A percentile compares a stretch with the other conserved stretches of the same genome.
phyloP scores from a whole-genome alignment of 2,797 vertebrate genomes.

The Parambassis ranga region DNA sequence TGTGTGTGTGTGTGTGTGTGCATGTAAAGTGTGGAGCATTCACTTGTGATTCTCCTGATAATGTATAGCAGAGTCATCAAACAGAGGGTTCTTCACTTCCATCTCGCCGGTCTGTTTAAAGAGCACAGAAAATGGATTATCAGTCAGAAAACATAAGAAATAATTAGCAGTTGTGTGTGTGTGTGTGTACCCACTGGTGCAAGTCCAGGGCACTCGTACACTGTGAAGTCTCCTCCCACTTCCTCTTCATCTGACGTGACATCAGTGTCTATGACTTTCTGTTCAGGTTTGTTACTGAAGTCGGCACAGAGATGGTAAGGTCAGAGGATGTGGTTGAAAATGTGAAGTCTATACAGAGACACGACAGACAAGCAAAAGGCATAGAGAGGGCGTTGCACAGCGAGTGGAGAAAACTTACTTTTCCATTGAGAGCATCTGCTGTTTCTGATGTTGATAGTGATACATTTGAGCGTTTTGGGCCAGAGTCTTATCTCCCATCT shows the following conservation, averaged over 20 bases:
- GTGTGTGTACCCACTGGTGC: slow-evolving; percentile 84
- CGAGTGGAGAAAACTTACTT: slow-evolving; percentile 74
- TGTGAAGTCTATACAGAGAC: background rate
- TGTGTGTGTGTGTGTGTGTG: background rate
- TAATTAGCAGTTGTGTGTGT: background rate
- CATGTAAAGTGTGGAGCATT: slow-evolving; percentile 39
- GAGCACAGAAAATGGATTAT: background rate
- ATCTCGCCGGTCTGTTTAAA: slow-evolving; percentile 91
- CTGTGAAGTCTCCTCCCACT: slow-evolving; percentile 94
- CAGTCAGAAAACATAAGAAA: background rate
- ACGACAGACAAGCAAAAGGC: background rate
- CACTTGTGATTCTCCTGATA: slow-evolving; percentile 79
- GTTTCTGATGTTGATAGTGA: slow-evolving; percentile 97
- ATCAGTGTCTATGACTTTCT: slow-evolving; percentile 80
- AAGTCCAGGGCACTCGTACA: slow-evolving; percentile 95
- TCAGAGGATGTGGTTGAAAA: background rate
- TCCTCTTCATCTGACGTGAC: slow-evolving; percentile 91
- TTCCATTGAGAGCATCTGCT: slow-evolving; percentile 94
- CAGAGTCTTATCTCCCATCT: slow-evolving; percentile 90
- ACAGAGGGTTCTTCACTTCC: slow-evolving; percentile 97
- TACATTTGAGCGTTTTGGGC: slow-evolving; percentile 95
- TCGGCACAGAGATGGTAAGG: background rate
- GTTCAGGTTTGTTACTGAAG: slow-evolving; percentile 88
- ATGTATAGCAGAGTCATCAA: slow-evolving; percentile 86
- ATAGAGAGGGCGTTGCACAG: fast-evolving